These are phyloP conservation scores for Erythrolamprus reginae DNA, from an alignment of 2,113 vertebrate species.

Conservation along the genomic window DNA sequence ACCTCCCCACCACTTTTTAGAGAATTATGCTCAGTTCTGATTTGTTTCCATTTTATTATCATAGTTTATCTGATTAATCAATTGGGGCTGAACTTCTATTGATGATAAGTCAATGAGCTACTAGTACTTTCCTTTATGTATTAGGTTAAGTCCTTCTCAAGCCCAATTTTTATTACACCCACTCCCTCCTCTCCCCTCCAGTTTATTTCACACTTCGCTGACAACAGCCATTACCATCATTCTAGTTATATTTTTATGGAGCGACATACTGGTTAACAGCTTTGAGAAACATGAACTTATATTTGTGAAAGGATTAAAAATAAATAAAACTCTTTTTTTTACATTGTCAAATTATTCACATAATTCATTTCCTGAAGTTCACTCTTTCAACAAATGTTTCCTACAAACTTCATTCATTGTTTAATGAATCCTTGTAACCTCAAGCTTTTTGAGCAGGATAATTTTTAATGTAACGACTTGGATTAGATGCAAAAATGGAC, in stretches of 20 bases:
- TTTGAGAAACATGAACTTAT: constrained; percentile 39
- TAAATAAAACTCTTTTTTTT: constrained; percentile 9
- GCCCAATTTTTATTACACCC: constrained; percentile 19
- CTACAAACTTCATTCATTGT: not conserved
- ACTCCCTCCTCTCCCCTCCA: not conserved
- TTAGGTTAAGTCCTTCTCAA: not conserved
- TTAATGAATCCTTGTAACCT: constrained; percentile 9
- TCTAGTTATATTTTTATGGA: constrained; percentile 33
- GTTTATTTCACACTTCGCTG: constrained; percentile 44
- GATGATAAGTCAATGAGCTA: constrained; percentile 1
- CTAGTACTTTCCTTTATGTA: constrained; percentile 36
- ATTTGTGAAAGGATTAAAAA: constrained; percentile 20
- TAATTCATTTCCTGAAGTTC: not conserved
- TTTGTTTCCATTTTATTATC: not conserved
- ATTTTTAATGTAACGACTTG: not conserved
- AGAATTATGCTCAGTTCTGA: no score
- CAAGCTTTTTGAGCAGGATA: not conserved
- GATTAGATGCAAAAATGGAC: not conserved
- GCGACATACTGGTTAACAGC: constrained; percentile 35
- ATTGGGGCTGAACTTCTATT: not conserved
- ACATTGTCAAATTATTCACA: constrained; percentile 8
- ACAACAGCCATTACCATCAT: constrained; percentile 50
- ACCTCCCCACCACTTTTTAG: no score
- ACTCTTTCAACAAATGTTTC: not conserved
- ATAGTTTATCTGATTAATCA: not conserved